Percentiles rank a stretch among this genome's conserved stretches.
phyloP scores from a whole-genome alignment of 2,797 vertebrate genomes.

The Sebastiscus albofasciatus region DNA sequence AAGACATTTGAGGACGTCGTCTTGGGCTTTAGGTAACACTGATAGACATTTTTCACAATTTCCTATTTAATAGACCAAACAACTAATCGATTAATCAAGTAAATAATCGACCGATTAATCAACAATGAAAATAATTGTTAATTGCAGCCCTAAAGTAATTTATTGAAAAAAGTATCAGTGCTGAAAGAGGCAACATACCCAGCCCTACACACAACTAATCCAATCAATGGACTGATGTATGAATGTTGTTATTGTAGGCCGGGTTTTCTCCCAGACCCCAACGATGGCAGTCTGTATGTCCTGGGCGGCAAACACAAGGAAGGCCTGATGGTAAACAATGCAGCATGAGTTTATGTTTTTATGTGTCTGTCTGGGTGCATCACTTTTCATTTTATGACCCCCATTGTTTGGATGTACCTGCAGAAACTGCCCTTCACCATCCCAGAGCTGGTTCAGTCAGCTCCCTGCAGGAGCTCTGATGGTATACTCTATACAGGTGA shows the following conservation, averaged over 20 bases:
- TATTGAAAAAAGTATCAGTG: neutral
- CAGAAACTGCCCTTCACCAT: slow-evolving; percentile 97
- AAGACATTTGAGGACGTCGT: too few species aligned
- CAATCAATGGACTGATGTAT: neutral
- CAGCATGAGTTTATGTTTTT: neutral
- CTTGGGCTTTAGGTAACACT: too few species aligned
- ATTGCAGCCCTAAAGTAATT: too few species aligned
- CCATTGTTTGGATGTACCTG: slow-evolving; percentile 25
- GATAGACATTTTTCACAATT: too few species aligned
- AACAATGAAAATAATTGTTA: too few species aligned
- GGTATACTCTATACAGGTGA: slow-evolving; percentile 95
- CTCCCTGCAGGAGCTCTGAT: slow-evolving; percentile 96
- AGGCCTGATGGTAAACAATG: slow-evolving; percentile 90
- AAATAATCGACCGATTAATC: too few species aligned
- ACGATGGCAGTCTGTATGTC: slow-evolving; percentile 95
- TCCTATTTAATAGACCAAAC: too few species aligned
- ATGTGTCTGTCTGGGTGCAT: neutral
- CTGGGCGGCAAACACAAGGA: slow-evolving; percentile 92
- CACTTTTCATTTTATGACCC: neutral
- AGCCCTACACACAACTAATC: too few species aligned
- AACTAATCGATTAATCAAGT: too few species aligned
- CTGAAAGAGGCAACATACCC: neutral
- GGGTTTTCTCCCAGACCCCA: slow-evolving; percentile 95
- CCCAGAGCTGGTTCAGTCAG: slow-evolving; percentile 95
- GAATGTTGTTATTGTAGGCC: slow-evolving; percentile 77